Percentiles rank a stretch among this genome's conserved stretches.
Conservation (phyloP, 2,113 vertebrate species). For the Muntiacus reevesi region DNA sequence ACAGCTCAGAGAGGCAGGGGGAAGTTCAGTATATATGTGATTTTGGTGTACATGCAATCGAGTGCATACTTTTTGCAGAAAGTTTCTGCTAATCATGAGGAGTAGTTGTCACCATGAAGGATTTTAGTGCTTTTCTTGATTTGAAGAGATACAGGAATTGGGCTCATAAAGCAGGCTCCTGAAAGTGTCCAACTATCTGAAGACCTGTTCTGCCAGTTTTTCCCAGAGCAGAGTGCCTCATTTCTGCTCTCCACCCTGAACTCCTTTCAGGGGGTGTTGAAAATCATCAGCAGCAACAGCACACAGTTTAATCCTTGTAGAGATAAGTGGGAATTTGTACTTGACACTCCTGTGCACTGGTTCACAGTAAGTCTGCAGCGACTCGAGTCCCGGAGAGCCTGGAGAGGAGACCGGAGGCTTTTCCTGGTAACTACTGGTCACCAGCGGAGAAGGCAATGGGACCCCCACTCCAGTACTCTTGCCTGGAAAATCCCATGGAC, state of each 20-base stretch:
- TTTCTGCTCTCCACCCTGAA: neutral
- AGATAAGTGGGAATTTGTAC: neutral
- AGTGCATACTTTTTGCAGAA: neutral
- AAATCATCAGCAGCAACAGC: neutral
- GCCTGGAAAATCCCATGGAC: neutral
- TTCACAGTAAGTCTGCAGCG: neutral
- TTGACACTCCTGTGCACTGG: neutral
- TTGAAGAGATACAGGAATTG: neutral
- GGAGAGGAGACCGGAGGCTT: neutral
- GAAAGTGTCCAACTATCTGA: neutral
- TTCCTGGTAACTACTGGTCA: neutral
- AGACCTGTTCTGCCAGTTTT: neutral
- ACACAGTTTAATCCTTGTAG: neutral
- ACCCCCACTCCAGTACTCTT: too few relatives aligned
- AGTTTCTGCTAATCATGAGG: neutral
- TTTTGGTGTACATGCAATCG: neutral
- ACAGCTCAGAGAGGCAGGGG: neutral
- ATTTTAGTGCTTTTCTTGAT: neutral
- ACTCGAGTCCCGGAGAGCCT: neutral
- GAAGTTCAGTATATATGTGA: neutral
- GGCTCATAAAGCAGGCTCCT: neutral
- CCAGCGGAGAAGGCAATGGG: too few relatives aligned
- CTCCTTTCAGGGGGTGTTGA: neutral
- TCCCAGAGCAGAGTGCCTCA: neutral
- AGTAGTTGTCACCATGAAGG: neutral